Evolutionary conservation across 1,140 invertebrate species (phyloP), one percentile per base, ranked within the genome.

Genomic region (Euura lappo): DNA sequence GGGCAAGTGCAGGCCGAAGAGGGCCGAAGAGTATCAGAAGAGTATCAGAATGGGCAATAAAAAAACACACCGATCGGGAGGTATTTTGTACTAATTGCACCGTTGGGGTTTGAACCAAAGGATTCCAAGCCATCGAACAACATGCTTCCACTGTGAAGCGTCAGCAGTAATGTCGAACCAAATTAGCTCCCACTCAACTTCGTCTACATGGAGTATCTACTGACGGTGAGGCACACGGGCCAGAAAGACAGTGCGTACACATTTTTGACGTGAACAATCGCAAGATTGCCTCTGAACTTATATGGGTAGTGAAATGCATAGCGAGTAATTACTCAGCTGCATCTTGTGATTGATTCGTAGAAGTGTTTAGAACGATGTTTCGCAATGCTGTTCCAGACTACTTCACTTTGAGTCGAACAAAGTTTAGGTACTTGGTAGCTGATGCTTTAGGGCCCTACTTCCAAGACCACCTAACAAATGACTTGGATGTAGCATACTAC

Each of bases 361-460:
- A 74, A 2, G 28, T 77, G 44, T 72, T 76, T 45, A 64, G n/a
- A 8, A 51, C 68, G 8, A 76, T 77, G 76, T 72, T 75, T 68
- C 60, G 43, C 4, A 44, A 69, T 44, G 71, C 28, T 28, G 44
- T 71, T 44, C 64, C 67, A 66, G 42, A 10, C 2, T 45, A 74
- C 69, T 73, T 76, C 42, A 71, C 70, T 28, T 46, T 76, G 10
- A 66, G 65, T 44, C 44, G 6, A 67, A 71, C 73, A 42, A 78
- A 78, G 71, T 72, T 73, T 66, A 7, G 46, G 10, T 80, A 80
- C 69, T 66, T 79, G 28, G 65, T 77, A 46, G 77, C 79, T 4
- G 77, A 80, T 47, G 74, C 74, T 69, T 71, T 80, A 43, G 77
- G 70, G 47, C 77, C 76, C 67, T 76, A 73, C 66, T 80, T 79